Evolutionary conservation across 2,888 invertebrate genomes (phyloP).

Genomic region (Globia sparganii): DNA sequence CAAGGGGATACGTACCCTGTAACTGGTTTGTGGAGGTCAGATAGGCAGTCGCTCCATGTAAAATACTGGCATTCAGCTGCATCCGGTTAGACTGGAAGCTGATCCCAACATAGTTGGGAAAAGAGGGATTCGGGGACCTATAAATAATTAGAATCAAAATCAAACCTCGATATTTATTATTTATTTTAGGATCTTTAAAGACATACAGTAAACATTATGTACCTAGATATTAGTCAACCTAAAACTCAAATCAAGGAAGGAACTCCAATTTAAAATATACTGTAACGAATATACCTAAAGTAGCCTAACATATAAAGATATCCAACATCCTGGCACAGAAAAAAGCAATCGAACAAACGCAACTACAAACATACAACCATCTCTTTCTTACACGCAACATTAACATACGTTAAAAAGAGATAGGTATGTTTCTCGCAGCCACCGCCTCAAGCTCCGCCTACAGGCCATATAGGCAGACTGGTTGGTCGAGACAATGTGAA

Average conservation of each 20-base stretch:
- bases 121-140: background rate
- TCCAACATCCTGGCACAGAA: slow-evolving; percentile 68
- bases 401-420: slow-evolving; percentile 69
- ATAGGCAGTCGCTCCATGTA: too few relatives aligned
- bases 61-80: too few relatives aligned
- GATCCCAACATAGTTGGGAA: too few relatives aligned
- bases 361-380: slow-evolving; percentile 61
- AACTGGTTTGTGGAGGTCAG: too few relatives aligned
- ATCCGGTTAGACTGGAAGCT: too few relatives aligned
- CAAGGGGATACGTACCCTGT: too few relatives aligned
- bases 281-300: slow-evolving; percentile 46
- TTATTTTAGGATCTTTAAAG: too few relatives aligned
- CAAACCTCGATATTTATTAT: slow-evolving; percentile 4
- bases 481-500: slow-evolving; percentile 83
- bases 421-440: slow-evolving; percentile 32
- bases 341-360: slow-evolving; percentile 69
- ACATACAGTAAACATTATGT: too few relatives aligned
- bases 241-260: slow-evolving; percentile 13
- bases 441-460: slow-evolving; percentile 75
- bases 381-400: slow-evolving; percentile 64
- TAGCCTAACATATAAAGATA: slow-evolving; percentile 44
- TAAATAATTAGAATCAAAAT: background rate
- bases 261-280: slow-evolving; percentile 45
- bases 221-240: slow-evolving; percentile 1
- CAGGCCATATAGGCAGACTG: slow-evolving; percentile 79